A percentile compares a stretch with the other conserved stretches of the same genome.
phyloP scores from a whole-genome alignment of 2,888 invertebrate species.

The Papilio elwesi region DNA sequence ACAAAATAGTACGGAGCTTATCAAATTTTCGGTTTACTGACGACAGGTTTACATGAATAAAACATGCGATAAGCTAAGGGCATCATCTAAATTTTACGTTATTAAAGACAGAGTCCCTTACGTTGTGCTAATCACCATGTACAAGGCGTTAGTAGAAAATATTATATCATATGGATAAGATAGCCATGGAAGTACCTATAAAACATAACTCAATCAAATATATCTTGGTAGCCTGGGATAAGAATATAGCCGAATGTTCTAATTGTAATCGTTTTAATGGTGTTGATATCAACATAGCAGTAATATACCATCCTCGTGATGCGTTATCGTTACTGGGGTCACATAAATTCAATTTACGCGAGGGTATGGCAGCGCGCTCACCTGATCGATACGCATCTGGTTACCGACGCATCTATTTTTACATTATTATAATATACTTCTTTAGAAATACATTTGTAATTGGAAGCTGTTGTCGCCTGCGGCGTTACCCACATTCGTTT shows the following conservation, averaged over 20 bases:
- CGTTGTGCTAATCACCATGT: background rate
- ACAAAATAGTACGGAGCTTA: too few relatives aligned
- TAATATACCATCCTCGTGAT: background rate
- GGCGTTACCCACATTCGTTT: too few relatives aligned
- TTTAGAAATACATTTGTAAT: too few relatives aligned
- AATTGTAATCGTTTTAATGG: too few relatives aligned
- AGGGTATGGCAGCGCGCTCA: background rate
- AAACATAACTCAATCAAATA: background rate
- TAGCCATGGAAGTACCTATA: background rate
- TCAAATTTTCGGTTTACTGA: too few relatives aligned
- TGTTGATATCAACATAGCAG: background rate
- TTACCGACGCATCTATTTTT: slow-evolving; percentile 3
- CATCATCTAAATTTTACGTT: background rate
- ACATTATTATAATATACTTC: background rate
- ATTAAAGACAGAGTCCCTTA: background rate
- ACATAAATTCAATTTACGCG: slow-evolving; percentile 30
- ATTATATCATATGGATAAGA: background rate
- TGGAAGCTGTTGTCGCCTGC: too few relatives aligned
- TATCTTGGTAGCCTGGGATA: too few relatives aligned
- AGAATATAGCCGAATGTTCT: background rate
- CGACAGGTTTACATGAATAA: background rate
- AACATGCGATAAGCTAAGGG: background rate
- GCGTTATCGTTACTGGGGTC: slow-evolving; percentile 22
- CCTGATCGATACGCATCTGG: slow-evolving; percentile 25
- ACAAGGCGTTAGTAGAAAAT: slow-evolving; percentile 1